A percentile compares a stretch with the other conserved stretches of the same genome.
Evolutionary conservation across 2,113 vertebrate species (phyloP).

Genomic region (Loxodonta africana): DNA sequence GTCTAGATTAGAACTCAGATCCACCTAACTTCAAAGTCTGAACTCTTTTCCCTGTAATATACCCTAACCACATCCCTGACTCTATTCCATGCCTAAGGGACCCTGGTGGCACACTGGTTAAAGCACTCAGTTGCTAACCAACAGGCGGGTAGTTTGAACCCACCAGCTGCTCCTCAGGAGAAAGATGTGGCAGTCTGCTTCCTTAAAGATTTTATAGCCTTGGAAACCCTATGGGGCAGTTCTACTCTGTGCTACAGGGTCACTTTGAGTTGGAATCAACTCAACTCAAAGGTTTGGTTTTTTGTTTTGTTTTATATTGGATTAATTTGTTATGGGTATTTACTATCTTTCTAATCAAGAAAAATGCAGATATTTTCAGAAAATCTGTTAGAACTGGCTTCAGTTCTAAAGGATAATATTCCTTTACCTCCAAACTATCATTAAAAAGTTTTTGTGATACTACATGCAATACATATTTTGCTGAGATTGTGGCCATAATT

Average conservation of each 20-base stretch:
- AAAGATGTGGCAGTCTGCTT: no score
- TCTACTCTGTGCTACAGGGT: no score
- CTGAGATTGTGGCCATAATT: not conserved
- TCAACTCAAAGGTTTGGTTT: no score
- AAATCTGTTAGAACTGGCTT: conserved; percentile 4
- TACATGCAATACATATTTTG: not conserved
- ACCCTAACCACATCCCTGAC: not conserved
- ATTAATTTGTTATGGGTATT: not conserved
- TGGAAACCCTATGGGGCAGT: no score
- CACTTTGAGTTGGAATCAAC: no score
- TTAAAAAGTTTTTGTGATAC: not conserved
- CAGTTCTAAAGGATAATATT: not conserved
- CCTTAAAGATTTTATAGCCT: no score
- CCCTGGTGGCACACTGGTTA: no score
- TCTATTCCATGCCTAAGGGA: not conserved
- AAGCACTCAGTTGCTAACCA: no score
- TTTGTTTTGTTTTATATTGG: not conserved
- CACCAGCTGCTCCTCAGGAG: no score
- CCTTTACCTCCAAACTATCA: not conserved
- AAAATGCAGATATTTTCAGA: not conserved
- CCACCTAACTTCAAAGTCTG: not conserved
- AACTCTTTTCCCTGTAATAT: not conserved
- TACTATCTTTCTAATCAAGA: not conserved
- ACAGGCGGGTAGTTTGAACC: no score
- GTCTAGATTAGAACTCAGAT: not conserved